phyloP scores from a whole-genome alignment of 2,888 invertebrate genomes.

The Yponomeuta sedellus region DNA sequence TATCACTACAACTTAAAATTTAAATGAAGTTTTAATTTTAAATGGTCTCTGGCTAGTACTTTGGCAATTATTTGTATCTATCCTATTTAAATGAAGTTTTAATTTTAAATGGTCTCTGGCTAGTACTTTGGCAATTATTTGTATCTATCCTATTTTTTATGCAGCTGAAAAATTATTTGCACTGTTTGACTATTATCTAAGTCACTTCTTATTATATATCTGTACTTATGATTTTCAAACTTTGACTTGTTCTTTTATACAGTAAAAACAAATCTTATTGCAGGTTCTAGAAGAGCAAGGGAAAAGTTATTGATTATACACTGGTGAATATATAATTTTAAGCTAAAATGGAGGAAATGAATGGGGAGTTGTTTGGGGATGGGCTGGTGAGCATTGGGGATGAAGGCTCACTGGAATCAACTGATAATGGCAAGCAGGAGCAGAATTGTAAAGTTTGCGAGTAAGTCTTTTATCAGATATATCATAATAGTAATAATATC shows the following conservation, averaged over 20 bases:
- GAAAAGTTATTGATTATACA: constrained; percentile 46
- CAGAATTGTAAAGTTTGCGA: constrained; percentile 81
- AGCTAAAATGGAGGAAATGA: constrained; percentile 79
- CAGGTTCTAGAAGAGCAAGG: constrained; percentile 60
- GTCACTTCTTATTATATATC: no score
- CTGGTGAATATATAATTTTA: constrained; percentile 53
- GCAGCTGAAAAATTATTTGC: no score
- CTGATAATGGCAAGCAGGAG: constrained; percentile 71
- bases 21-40: no score
- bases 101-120: no score
- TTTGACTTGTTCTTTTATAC: neutral
- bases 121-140: no score
- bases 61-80: no score
- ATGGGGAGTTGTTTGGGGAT: constrained; percentile 72
- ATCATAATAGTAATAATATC: neutral
- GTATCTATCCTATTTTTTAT: no score
- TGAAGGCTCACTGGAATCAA: constrained; percentile 70
- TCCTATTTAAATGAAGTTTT: no score
- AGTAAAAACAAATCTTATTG: constrained; percentile 28
- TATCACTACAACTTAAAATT: no score
- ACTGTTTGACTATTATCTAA: no score
- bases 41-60: no score
- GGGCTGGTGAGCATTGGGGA: constrained; percentile 66
- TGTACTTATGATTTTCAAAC: no score
- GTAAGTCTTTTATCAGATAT: constrained; percentile 52